Percentiles rank a stretch among this genome's conserved stretches.
phyloP scores from a whole-genome alignment of 2,888 invertebrate species.

The Hoplodrina blanda region DNA sequence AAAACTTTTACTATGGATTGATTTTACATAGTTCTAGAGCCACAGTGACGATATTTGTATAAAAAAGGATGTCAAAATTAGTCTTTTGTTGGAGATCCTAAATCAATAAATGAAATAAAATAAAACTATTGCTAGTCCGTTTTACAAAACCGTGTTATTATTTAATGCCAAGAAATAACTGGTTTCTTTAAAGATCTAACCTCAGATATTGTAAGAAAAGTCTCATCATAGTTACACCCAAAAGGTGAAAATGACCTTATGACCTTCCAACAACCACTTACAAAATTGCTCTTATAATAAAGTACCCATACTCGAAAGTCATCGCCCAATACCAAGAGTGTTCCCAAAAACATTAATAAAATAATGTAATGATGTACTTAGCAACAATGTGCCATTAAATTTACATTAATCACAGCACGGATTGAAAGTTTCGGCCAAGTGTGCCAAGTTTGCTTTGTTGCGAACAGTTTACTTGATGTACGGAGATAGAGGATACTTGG shows the following conservation, averaged over 20 bases:
- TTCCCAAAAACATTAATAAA: constrained; percentile 63
- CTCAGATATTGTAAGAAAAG: not conserved
- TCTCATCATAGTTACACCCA: constrained; percentile 11
- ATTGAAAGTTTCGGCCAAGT: constrained; percentile 63
- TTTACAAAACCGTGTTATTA: too few species aligned
- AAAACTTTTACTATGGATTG: too few species aligned
- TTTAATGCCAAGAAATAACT: too few species aligned
- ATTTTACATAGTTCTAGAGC: too few species aligned
- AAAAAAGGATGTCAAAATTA: too few species aligned
- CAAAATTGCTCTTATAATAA: constrained; percentile 31
- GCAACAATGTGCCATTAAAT: constrained; percentile 72
- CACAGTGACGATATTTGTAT: too few species aligned
- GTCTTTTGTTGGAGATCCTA: too few species aligned
- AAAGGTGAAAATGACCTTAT: constrained; percentile 10
- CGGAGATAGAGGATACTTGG: constrained; percentile 21
- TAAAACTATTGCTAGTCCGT: too few species aligned
- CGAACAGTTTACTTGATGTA: constrained; percentile 44
- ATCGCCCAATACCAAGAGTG: constrained; percentile 50
- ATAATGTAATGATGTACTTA: constrained; percentile 60
- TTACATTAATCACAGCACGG: constrained; percentile 71
- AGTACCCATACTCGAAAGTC: constrained; percentile 46
- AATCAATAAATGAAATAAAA: too few species aligned
- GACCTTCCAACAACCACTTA: constrained; percentile 36
- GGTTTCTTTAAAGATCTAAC: not conserved
- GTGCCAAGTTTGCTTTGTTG: constrained; percentile 60